Percentiles rank a stretch among this genome's conserved stretches.
Evolutionary conservation across 2,888 invertebrate genomes (phyloP).

Genomic region (Pammene fasciana): DNA sequence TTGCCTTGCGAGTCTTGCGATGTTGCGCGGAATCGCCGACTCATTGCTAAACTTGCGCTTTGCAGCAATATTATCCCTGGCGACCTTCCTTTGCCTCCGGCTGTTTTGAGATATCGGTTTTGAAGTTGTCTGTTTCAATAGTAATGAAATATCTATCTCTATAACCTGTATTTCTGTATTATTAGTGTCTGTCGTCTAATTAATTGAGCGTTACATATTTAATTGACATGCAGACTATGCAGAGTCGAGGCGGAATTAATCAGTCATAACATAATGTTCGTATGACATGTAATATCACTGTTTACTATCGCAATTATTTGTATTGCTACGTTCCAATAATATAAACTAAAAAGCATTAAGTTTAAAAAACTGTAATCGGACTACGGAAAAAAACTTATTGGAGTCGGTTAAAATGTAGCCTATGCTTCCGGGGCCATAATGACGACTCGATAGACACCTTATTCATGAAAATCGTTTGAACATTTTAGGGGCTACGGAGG

Average conservation of each 20-base stretch:
- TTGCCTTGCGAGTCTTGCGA: conserved; percentile 53
- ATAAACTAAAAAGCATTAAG: no score
- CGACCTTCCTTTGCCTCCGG: conserved; percentile 57
- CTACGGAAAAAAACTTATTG: no score
- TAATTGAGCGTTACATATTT: conserved; percentile 33
- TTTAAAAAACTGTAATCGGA: no score
- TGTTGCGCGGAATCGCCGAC: conserved; percentile 63
- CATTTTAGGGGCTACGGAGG: no score
- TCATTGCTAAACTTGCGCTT: conserved; percentile 71
- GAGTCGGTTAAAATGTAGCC: no score
- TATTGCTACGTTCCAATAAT: no score
- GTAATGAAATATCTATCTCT: conserved; percentile 8
- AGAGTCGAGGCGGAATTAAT: conserved; percentile 21
- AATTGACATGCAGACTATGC: conserved; percentile 32
- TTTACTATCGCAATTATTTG: conserved; percentile 7
- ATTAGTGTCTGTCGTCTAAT: conserved; percentile 36
- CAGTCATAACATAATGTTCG: conserved; percentile 16
- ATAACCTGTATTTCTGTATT: not conserved
- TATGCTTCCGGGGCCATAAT: no score
- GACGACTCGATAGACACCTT: no score
- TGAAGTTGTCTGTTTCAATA: conserved; percentile 18
- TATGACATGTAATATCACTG: conserved; percentile 19
- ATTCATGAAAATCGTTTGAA: no score
- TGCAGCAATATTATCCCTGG: conserved; percentile 64
- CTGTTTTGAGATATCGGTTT: conserved; percentile 42